A percentile compares a stretch with the other conserved stretches of the same genome.
Evolutionary conservation across 2,888 invertebrate species (phyloP).

Genomic region (Spisula subtruncata): DNA sequence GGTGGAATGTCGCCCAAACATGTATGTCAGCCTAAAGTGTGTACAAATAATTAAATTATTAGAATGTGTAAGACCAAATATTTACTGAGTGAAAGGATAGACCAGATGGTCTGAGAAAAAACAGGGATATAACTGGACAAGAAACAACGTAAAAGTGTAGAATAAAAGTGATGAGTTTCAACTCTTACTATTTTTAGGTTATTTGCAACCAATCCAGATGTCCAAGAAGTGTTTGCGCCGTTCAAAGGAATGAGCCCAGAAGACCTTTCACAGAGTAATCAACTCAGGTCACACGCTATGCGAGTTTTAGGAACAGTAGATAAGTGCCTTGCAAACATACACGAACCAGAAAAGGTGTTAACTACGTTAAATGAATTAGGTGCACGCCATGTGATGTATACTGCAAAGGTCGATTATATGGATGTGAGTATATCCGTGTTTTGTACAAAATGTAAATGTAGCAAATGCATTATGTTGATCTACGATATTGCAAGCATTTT

Average conservation of each 20-base stretch:
- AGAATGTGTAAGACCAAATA: too few species aligned
- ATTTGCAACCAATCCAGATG: conserved; percentile 89
- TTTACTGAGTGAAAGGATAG: too few species aligned
- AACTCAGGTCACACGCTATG: conserved; percentile 89
- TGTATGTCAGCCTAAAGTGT: too few species aligned
- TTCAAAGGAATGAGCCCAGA: conserved; percentile 88
- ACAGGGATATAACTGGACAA: neutral
- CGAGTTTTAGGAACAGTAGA: conserved; percentile 89
- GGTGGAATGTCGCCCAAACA: too few species aligned
- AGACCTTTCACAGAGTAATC: conserved; percentile 88
- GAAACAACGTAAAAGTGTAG: too few species aligned
- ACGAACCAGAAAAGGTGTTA: conserved; percentile 89
- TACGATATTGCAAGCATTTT: too few species aligned
- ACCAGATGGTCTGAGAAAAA: too few species aligned
- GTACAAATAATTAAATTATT: too few species aligned
- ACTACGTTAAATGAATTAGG: conserved; percentile 89
- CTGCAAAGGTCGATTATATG: conserved; percentile 89
- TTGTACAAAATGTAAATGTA: too few species aligned
- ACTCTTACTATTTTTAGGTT: conserved; percentile 85
- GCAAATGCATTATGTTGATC: too few species aligned
- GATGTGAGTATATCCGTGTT: conserved; percentile 88
- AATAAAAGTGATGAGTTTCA: too few species aligned
- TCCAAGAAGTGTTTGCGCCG: conserved; percentile 89
- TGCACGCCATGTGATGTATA: conserved; percentile 89
- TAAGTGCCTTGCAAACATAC: conserved; percentile 89